Evolutionary conservation across 2,797 vertebrate species (phyloP).

Genomic region (Ceyx erithaca): DNA sequence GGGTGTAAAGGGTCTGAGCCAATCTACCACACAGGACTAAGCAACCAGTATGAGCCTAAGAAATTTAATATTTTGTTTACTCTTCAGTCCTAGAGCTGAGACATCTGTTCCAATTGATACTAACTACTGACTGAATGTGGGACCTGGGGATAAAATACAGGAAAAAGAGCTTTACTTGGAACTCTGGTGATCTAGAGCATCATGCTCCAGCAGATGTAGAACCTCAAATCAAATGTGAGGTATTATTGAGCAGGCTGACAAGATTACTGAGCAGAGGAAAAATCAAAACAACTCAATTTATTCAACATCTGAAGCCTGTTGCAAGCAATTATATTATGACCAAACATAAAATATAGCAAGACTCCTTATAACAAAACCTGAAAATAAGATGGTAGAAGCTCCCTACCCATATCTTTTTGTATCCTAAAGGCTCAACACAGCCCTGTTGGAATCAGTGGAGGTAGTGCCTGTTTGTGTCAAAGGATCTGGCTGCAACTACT

Average conservation of each 20-base stretch:
- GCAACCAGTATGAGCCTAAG: neutral
- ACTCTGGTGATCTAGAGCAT: neutral
- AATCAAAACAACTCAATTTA: neutral
- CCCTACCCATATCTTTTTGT: neutral
- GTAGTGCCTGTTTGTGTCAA: slow-evolving; percentile 12
- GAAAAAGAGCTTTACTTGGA: neutral
- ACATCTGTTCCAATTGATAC: neutral
- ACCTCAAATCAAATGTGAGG: neutral
- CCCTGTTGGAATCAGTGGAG: neutral
- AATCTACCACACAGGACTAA: neutral
- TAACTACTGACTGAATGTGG: neutral
- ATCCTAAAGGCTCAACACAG: neutral
- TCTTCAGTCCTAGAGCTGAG: neutral
- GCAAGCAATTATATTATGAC: neutral
- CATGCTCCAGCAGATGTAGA: neutral
- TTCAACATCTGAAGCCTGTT: neutral
- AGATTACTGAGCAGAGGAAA: neutral
- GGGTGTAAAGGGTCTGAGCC: neutral
- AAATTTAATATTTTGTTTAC: neutral
- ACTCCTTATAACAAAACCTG: neutral
- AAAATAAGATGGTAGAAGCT: neutral
- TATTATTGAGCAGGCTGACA: neutral
- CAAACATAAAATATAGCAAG: neutral
- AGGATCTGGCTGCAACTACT: neutral
- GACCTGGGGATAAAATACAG: neutral